Evolutionary conservation across 2,113 vertebrate genomes (phyloP).

Genomic region (Takifugu bimaculatus): DNA sequence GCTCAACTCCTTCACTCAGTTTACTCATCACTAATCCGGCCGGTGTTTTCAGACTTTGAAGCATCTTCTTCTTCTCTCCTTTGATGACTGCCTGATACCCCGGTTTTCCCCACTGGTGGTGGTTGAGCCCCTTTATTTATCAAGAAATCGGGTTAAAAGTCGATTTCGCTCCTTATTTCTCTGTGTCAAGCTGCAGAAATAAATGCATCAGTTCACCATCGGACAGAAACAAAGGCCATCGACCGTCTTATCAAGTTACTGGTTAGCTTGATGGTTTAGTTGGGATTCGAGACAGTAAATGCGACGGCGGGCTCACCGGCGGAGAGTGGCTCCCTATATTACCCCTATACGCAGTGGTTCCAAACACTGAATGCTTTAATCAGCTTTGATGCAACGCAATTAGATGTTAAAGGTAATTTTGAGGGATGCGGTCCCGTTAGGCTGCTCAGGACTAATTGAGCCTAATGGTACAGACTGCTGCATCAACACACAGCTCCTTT

Average conservation of each 20-base stretch:
- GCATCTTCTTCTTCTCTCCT: too few relatives aligned
- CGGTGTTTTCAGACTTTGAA: conserved; percentile 30
- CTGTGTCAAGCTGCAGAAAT: too few relatives aligned
- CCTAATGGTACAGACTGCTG: neutral
- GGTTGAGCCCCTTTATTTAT: too few relatives aligned
- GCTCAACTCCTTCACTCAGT: conserved; percentile 42
- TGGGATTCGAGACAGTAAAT: conserved; percentile 41
- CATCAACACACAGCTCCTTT: neutral
- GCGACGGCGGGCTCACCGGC: neutral
- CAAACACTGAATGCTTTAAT: conserved; percentile 32
- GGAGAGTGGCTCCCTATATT: neutral
- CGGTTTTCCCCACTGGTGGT: too few relatives aligned
- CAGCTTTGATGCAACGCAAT: conserved; percentile 33
- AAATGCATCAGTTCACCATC: too few relatives aligned
- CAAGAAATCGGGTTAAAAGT: too few relatives aligned
- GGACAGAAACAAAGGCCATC: too few relatives aligned
- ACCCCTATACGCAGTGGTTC: neutral
- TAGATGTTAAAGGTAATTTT: conserved; percentile 31
- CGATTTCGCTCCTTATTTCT: too few relatives aligned
- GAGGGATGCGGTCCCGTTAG: conserved; percentile 5
- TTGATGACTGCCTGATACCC: too few relatives aligned
- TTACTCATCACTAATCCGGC: conserved; percentile 48
- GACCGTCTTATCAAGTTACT: conserved; percentile 26
- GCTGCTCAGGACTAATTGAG: conserved; percentile 30
- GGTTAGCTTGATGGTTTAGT: conserved; percentile 27